phyloP scores from a whole-genome alignment of 2,797 vertebrate species.

The Ara ararauna region DNA sequence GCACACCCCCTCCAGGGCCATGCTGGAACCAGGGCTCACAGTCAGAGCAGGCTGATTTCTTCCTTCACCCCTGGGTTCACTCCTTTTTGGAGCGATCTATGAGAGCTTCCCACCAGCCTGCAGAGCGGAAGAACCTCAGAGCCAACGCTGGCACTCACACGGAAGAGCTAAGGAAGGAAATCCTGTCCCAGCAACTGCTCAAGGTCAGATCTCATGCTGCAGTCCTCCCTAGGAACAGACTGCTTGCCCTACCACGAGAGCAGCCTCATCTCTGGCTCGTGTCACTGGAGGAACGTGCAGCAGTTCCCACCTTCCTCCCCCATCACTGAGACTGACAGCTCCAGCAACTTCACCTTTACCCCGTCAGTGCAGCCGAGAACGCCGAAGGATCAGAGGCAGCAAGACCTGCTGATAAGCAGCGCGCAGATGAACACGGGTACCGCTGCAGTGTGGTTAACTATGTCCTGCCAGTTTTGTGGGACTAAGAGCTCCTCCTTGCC shows the following conservation, averaged over 20 bases:
- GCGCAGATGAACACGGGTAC: background rate
- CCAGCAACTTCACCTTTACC: background rate
- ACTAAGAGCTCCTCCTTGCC: background rate
- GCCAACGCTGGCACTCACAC: accelerated
- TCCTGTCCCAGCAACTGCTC: background rate
- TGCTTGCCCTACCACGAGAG: background rate
- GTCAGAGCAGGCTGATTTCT: background rate
- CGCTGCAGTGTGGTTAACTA: background rate
- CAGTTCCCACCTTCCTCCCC: background rate
- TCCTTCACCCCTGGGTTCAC: background rate
- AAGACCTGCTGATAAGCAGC: background rate
- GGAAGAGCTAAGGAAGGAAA: background rate
- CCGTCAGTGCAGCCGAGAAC: background rate
- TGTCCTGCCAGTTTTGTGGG: background rate
- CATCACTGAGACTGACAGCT: background rate
- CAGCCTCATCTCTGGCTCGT: background rate
- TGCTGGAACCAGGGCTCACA: background rate
- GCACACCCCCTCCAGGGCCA: background rate
- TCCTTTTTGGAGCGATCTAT: background rate
- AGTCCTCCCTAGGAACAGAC: background rate
- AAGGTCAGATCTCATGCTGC: background rate
- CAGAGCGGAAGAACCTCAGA: background rate
- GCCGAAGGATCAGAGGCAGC: background rate
- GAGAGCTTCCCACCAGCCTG: background rate
- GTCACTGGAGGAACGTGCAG: background rate